Evolutionary conservation across 1,140 invertebrate species (phyloP), one percentile per base, ranked within the genome.

Genomic region (Aphelinus certus): DNA sequence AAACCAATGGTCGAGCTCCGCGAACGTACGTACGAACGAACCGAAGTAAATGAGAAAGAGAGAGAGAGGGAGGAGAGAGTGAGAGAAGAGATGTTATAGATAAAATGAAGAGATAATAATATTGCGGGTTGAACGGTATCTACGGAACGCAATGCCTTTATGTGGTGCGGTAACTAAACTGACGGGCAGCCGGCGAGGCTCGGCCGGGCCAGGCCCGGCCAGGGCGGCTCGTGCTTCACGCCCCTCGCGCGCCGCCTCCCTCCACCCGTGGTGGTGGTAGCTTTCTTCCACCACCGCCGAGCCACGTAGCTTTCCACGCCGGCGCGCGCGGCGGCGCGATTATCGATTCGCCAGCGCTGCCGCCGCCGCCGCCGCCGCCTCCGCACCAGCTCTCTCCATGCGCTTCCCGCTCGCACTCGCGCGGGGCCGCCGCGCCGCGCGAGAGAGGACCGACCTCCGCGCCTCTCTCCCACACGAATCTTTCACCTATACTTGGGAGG

Each of bases 121-220:
- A 82, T 87, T 86, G 84, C 84, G 84, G 85, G 81, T 80, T 82
- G 80, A 85, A 87, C 84, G 85, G 86, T 86, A 85, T 87, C 86
- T 86, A 88, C 83, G 26, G 26, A 88, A 88, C 86, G 86, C 86
- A 87, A 88, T 88, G 88, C 84, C 86, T 88, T 87, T 86, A 86
- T 86, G 88, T 88, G 84, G 88, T 89, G 88, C 88, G 87, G 86
- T 87, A 89, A 89, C 88, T 88, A 89, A 89, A 89, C 88, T 88
- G 88, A 86, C 83, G 84, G 83, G n/a, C 42, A 53, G 48, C 57
- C 65, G 64, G 65, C 45, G n/a, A 61, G 53, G 53, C 46, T 58
- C 46, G 49, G 48, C 73, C 66, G 49, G 76, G 74, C 77, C 51
- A 68, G 70, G 62, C 71, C 73, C 60, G 76, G 79, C 80, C 82